Conservation (phyloP, 1,140 invertebrate genomes). For the Copidosoma floridanum region DNA sequence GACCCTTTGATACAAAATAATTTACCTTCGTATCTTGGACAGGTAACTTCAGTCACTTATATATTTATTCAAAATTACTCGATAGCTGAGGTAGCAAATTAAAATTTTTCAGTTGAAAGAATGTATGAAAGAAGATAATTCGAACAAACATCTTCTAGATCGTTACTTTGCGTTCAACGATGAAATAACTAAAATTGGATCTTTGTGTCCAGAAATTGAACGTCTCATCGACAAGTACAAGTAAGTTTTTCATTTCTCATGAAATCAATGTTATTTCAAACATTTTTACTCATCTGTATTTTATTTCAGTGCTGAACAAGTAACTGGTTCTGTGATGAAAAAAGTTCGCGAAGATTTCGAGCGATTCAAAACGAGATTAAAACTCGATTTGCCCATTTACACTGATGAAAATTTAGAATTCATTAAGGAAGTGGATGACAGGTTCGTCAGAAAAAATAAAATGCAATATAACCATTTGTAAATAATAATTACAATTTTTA, state of each 20-base stretch:
- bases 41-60: constrained; percentile 48
- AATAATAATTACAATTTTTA: too few species aligned
- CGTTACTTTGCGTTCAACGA: constrained; percentile 64
- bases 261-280: too few species aligned
- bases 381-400: constrained; percentile 1
- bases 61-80: too few species aligned
- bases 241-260: constrained; percentile 36
- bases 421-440: constrained; percentile 6
- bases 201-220: constrained; percentile 62
- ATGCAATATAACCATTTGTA: too few species aligned
- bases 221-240: constrained; percentile 64
- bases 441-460: too few species aligned
- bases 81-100: too few species aligned
- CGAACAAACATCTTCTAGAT: constrained; percentile 57
- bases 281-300: constrained; percentile 1
- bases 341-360: constrained; percentile 25
- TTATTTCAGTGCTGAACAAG: constrained; percentile 27
- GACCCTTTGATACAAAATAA: constrained; percentile 64
- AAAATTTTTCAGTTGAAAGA: too few species aligned
- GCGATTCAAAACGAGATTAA: constrained; percentile 15
- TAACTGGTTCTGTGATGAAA: constrained; percentile 27
- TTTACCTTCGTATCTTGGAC: constrained; percentile 57
- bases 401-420: constrained; percentile 3
- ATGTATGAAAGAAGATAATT: too few species aligned
- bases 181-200: constrained; percentile 63